phyloP scores from a whole-genome alignment of 2,888 invertebrate genomes.

The Acronicta alni region DNA sequence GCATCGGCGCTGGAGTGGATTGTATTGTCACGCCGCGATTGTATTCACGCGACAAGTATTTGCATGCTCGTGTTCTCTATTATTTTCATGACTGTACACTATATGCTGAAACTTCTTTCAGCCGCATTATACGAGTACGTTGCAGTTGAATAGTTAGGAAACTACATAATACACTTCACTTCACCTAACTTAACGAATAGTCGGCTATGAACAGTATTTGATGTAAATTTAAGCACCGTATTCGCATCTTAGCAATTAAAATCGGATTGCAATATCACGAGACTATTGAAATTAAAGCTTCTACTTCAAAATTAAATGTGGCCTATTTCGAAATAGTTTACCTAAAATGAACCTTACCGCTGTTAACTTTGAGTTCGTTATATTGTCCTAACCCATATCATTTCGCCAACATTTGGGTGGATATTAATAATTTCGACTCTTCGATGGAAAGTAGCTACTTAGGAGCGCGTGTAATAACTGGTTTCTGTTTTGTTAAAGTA shows the following conservation, averaged over 20 bases:
- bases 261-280: conserved; percentile 57
- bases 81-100: conserved; percentile 11
- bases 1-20: conserved; percentile 9
- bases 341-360: conserved; percentile 36
- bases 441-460: conserved; percentile 39
- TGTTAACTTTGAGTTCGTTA: conserved; percentile 30
- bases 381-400: conserved; percentile 18
- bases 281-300: conserved; percentile 59
- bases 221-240: conserved; percentile 29
- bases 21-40: conserved; percentile 33
- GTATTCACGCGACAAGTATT: conserved; percentile 38
- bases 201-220: conserved; percentile 21
- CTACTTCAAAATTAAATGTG: conserved; percentile 50
- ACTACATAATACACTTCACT: not conserved
- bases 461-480: conserved; percentile 46
- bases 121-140: not conserved
- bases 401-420: conserved; percentile 27
- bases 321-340: conserved; percentile 36
- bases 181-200: conserved; percentile 9
- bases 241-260: conserved; percentile 58
- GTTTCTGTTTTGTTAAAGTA: conserved; percentile 49
- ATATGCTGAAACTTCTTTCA: not conserved
- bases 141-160: not conserved
- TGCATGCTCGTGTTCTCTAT: conserved; percentile 22
- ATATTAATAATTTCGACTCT: conserved; percentile 54